Conservation (phyloP, 2,888 invertebrate species). For the Chaitophorus viminalis region DNA sequence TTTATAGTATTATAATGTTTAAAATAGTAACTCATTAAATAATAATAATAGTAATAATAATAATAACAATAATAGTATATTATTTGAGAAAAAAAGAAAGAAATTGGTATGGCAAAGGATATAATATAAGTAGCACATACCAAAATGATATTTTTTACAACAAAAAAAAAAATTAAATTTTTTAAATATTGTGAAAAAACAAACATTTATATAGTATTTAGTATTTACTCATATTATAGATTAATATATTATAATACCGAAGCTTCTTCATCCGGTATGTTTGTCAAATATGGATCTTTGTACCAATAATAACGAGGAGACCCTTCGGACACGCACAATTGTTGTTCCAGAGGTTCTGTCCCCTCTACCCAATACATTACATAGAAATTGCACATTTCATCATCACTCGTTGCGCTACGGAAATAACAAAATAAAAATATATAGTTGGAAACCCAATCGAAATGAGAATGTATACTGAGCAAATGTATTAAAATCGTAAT, state of each 20-base stretch:
- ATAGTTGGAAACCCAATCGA: background rate
- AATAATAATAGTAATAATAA: conserved; percentile 13
- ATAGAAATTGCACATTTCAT: conserved; percentile 97
- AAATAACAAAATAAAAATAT: conserved; percentile 39
- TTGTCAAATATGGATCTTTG: conserved; percentile 72
- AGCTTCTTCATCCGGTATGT: conserved; percentile 81
- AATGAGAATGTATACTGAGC: background rate
- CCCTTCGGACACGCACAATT: conserved; percentile 85
- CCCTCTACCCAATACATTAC: conserved; percentile 91
- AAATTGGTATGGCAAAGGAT: background rate
- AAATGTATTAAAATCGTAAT: background rate
- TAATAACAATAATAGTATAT: conserved; percentile 3
- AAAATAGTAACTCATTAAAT: conserved; percentile 12
- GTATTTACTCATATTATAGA: background rate
- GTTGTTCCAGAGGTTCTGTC: conserved; percentile 77
- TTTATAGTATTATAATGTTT: conserved; percentile 19
- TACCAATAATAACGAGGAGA: conserved; percentile 88
- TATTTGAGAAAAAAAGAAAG: background rate
- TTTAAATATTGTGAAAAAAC: background rate
- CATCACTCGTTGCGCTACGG: conserved; percentile 78
- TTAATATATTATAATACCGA: conserved; percentile 71
- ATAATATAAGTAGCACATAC: background rate
- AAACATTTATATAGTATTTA: background rate
- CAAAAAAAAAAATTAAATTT: no score
- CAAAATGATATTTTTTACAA: conserved; percentile 1